These are phyloP conservation scores for Choloepus hoffmanni DNA, from an alignment of 2,113 vertebrate species.

Conservation along the genomic window DNA sequence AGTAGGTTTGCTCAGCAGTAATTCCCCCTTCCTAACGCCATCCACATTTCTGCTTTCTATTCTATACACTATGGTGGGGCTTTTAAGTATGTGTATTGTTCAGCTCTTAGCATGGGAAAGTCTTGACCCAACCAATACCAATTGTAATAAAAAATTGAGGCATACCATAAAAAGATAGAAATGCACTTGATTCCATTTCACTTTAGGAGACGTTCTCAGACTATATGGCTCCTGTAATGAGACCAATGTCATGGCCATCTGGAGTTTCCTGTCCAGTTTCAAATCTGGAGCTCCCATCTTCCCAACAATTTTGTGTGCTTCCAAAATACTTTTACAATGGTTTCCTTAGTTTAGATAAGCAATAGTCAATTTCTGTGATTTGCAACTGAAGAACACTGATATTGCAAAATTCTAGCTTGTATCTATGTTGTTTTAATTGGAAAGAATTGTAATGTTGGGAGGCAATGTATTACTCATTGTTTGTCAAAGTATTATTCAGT, in stretches of 20 bases:
- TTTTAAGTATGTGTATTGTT: not conserved
- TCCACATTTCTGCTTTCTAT: not conserved
- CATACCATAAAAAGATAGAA: not conserved
- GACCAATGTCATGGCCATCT: not conserved
- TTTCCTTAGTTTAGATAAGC: not conserved
- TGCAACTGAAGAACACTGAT: not conserved
- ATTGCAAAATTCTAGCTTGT: not conserved
- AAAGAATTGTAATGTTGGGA: not conserved
- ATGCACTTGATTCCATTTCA: not conserved
- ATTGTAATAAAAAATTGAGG: not conserved
- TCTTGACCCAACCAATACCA: not conserved
- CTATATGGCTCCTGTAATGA: not conserved
- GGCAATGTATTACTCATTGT: not conserved
- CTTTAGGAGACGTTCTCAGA: not conserved
- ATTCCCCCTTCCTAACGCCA: not conserved
- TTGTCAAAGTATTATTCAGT: not conserved
- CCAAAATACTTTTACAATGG: not conserved
- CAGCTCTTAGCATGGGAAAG: not conserved
- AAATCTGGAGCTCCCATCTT: not conserved
- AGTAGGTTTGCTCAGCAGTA: not conserved
- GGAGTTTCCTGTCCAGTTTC: not conserved
- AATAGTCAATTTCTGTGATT: not conserved
- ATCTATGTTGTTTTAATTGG: not conserved
- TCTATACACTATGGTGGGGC: rapidly evolving
- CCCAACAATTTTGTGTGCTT: not conserved